Evolutionary conservation across 2,888 invertebrate genomes (phyloP).

Genomic region (Pollenia angustigena): DNA sequence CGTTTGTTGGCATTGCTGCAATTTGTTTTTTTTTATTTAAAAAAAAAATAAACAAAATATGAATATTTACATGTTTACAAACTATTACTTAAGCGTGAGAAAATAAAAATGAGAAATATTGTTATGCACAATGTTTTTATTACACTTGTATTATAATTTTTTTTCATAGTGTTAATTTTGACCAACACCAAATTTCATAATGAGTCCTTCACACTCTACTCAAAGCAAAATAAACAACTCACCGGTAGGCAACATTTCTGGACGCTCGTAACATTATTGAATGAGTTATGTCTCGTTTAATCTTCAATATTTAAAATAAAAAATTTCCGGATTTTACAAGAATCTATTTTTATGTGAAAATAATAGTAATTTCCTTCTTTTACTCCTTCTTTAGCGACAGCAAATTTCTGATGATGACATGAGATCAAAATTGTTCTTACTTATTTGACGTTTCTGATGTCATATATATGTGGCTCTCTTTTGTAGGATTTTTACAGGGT

Average conservation of each 20-base stretch:
- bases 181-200: slow-evolving; percentile 69
- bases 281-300: neutral
- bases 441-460: slow-evolving; percentile 47
- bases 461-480: slow-evolving; percentile 31
- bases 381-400: slow-evolving; percentile 48
- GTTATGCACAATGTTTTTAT: slow-evolving; percentile 24
- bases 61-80: slow-evolving; percentile 19
- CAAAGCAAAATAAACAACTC: slow-evolving; percentile 39
- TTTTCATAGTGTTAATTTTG: neutral
- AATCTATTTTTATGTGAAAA: slow-evolving; percentile 37
- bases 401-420: slow-evolving; percentile 63
- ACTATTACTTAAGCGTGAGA: slow-evolving; percentile 17
- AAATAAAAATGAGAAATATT: slow-evolving; percentile 1
- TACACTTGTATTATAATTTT: slow-evolving; percentile 10
- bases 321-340: slow-evolving; percentile 13
- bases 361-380: slow-evolving; percentile 28
- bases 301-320: slow-evolving; percentile 27
- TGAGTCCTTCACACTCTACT: slow-evolving; percentile 30
- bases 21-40: neutral
- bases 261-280: slow-evolving; percentile 57
- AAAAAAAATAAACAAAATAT: slow-evolving; percentile 43
- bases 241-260: slow-evolving; percentile 69
- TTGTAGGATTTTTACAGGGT: slow-evolving; percentile 22
- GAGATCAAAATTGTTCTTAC: slow-evolving; percentile 40
- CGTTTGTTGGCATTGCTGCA: slow-evolving; percentile 69